phyloP scores from a whole-genome alignment of 2,113 vertebrate genomes.

The Hippopotamus amphibius region DNA sequence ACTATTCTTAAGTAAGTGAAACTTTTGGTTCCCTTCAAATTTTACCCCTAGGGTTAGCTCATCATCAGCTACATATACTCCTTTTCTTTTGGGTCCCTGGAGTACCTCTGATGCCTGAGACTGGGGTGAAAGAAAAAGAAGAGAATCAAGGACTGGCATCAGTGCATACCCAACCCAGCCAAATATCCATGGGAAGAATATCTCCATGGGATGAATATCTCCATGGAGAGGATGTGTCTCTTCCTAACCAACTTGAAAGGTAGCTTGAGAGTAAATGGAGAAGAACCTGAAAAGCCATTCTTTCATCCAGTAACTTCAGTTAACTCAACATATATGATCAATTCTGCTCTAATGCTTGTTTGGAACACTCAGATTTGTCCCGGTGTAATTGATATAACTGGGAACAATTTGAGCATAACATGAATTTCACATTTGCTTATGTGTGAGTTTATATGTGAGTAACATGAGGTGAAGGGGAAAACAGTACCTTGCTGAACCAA shows the following conservation, averaged over 20 bases:
- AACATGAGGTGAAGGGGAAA: not conserved
- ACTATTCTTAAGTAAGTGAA: not conserved
- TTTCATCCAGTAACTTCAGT: not conserved
- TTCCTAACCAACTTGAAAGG: not conserved
- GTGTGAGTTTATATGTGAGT: not conserved
- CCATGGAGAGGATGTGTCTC: not conserved
- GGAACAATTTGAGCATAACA: not conserved
- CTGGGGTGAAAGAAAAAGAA: not conserved
- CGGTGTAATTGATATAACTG: not conserved
- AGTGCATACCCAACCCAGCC: not conserved
- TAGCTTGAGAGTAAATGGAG: not conserved
- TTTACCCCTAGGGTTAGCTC: not conserved
- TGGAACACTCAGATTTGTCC: not conserved
- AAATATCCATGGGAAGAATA: not conserved
- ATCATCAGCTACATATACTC: not conserved
- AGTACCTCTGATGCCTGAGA: not conserved
- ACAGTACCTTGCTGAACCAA: not conserved
- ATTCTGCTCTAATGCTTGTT: not conserved
- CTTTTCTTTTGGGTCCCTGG: not conserved
- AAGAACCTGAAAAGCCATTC: not conserved
- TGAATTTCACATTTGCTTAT: conserved; percentile 39
- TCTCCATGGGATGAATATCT: not conserved
- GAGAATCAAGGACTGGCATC: not conserved
- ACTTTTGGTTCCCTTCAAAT: not conserved
- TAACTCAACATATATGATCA: not conserved